Base-by-base conservation (phyloP, 2,113 vertebrate species). In the Ondatra zibethicus region DNA sequence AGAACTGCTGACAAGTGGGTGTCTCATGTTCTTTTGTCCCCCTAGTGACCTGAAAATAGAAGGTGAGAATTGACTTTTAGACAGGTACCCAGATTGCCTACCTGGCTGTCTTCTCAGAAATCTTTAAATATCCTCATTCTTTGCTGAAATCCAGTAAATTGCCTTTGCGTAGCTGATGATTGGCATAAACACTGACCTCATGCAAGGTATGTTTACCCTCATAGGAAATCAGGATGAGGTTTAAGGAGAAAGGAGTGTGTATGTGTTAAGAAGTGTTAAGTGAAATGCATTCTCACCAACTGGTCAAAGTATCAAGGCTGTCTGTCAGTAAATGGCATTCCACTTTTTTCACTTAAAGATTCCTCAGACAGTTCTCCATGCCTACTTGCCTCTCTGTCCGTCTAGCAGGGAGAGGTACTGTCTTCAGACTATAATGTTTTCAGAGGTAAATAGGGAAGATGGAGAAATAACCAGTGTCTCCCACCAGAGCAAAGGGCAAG, bases 271-370 rank as follows among this genome's bases (percentile, higher is more conserved):
- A 89, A 21, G 17, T 65, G 17, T 75, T 72, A 72, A 63, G 39
- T 73, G 75, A 92, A 85, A 36, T 55, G 52, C 42, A n/a, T 63
- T 93, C 29, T 95, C 29, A 94, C 33, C 50, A 21, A n/a, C 55
- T 76, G 58, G 72, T 91, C 36, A 68, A 92, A 68, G 1, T 27
- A 12, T 86, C 63, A 93, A 50, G 36, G 55, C 27, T 95, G 36
- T 68, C 27, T 95, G 39, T 92, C 82, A 66, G 86, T 94, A 91
- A 96, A 39, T 81, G 61, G 63, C 8, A 55, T 94, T 93, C 55
- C 4, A 78, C 82, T 75, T 85, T 66, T 45, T 86, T 42, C 90
- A 42, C 92, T 65, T 33, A 21, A 11, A 45, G 61, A 66, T 94
- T 95, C 92, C 75, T 85, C 90, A 92, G 65, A 66, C 65, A 81